Conservation (phyloP, 1,140 invertebrate genomes). For the Chrysopa pallens region DNA sequence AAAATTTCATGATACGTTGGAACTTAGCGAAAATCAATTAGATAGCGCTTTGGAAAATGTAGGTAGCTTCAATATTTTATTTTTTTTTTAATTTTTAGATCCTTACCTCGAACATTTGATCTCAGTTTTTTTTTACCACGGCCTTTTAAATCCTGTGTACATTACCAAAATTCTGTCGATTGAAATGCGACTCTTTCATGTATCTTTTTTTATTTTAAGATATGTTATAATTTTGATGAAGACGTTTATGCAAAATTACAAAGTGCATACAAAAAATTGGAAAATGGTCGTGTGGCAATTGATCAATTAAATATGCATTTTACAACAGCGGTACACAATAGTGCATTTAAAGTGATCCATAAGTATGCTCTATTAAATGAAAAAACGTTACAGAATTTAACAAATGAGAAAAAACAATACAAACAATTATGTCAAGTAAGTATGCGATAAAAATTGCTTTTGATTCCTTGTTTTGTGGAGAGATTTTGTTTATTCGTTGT, state of each 20-base stretch:
- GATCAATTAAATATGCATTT: conserved; percentile 93
- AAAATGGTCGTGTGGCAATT: conserved; percentile 78
- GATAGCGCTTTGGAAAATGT: conserved; percentile 73
- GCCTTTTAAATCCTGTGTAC: too few relatives aligned
- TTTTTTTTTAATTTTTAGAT: too few relatives aligned
- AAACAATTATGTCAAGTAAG: conserved; percentile 52
- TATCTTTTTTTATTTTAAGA: conserved; percentile 21
- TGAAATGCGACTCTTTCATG: too few relatives aligned
- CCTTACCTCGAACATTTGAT: too few relatives aligned
- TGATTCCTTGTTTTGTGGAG: too few relatives aligned
- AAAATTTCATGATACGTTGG: conserved; percentile 80
- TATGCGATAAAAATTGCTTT: too few relatives aligned
- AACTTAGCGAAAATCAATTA: conserved; percentile 79
- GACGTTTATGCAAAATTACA: conserved; percentile 61
- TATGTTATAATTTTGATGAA: conserved; percentile 53
- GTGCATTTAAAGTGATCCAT: conserved; percentile 58
- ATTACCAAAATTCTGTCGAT: neutral
- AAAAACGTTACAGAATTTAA: conserved; percentile 7
- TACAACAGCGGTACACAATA: conserved; percentile 81
- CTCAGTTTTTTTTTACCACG: too few relatives aligned
- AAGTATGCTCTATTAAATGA: conserved; percentile 43
- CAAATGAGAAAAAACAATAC: conserved; percentile 43
- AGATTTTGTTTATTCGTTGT: too few relatives aligned
- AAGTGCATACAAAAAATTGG: conserved; percentile 66
- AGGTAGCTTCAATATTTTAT: conserved; percentile 8